Percentiles rank a stretch among this genome's conserved stretches.
These are phyloP conservation scores for Mythimna albipuncta DNA, from an alignment of 2,888 invertebrate species.

Conservation along the genomic window DNA sequence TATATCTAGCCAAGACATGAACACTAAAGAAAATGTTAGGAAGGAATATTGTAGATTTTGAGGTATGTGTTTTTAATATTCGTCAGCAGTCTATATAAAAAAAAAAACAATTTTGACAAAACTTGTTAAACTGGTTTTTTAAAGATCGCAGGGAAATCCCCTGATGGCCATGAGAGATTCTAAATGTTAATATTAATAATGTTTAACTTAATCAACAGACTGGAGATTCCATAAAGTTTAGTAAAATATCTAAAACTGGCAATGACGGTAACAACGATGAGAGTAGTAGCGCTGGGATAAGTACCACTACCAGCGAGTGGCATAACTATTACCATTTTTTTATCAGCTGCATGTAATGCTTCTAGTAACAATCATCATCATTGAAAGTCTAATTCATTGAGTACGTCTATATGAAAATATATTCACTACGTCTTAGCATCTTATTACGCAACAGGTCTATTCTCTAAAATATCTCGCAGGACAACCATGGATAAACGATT, in stretches of 20 bases:
- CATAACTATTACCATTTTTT: too few relatives aligned
- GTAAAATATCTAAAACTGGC: background rate
- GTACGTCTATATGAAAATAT: too few relatives aligned
- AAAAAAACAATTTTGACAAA: background rate
- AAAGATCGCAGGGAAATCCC: constrained; percentile 11
- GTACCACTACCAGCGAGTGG: too few relatives aligned
- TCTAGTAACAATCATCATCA: too few relatives aligned
- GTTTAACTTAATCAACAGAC: background rate
- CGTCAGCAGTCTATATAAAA: background rate
- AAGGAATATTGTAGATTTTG: constrained; percentile 9
- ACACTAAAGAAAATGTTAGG: constrained; percentile 8
- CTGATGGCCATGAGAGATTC: background rate
- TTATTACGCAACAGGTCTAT: background rate
- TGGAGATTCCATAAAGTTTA: background rate
- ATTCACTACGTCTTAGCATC: too few relatives aligned
- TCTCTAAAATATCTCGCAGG: constrained; percentile 8
- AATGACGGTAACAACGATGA: background rate
- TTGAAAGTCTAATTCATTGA: too few relatives aligned
- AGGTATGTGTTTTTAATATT: background rate
- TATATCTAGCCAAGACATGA: constrained; percentile 2
- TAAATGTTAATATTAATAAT: background rate
- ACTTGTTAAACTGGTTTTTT: constrained; percentile 22
- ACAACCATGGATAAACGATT: constrained; percentile 20
- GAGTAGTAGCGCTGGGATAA: background rate
- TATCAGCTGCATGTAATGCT: too few relatives aligned